Conservation (phyloP, 35 echinoderm and acorn worm species). For the Heliocidaris tuberculata region DNA sequence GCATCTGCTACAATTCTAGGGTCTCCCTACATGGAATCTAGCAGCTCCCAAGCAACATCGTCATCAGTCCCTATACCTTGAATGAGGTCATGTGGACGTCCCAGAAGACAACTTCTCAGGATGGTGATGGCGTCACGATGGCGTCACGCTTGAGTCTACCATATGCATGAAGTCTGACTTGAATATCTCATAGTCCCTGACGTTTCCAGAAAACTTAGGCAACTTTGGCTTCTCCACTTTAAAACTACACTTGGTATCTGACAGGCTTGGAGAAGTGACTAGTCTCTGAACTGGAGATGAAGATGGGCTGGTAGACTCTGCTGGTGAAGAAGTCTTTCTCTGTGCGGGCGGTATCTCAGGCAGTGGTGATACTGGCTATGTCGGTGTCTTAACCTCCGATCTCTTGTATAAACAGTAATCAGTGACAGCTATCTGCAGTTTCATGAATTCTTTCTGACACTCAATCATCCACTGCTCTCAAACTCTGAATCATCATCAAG, state of each 20-base stretch:
- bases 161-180: constrained; percentile 34
- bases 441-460: not conserved
- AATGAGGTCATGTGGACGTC: not conserved
- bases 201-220: constrained; percentile 51
- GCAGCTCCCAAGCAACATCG: constrained; percentile 32
- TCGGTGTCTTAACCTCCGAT: no score
- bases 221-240: constrained; percentile 40
- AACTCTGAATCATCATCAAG: no score
- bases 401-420: no score
- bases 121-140: constrained; percentile 3
- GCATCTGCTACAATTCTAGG: constrained; percentile 44
- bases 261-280: no score
- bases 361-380: no score
- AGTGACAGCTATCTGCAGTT: no score
- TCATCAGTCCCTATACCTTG: constrained; percentile 33
- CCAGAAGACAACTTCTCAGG: constrained; percentile 20
- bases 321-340: no score
- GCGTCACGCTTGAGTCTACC: constrained; percentile 33
- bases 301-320: no score
- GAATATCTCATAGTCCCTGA: constrained; percentile 36
- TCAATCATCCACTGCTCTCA: not conserved
- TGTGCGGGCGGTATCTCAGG: no score
- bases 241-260: no score
- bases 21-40: constrained; percentile 41
- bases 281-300: no score